These are phyloP conservation scores for Halocynthia aurantium DNA, from an alignment of 23 tunicate genomes.

Conservation along the genomic window DNA sequence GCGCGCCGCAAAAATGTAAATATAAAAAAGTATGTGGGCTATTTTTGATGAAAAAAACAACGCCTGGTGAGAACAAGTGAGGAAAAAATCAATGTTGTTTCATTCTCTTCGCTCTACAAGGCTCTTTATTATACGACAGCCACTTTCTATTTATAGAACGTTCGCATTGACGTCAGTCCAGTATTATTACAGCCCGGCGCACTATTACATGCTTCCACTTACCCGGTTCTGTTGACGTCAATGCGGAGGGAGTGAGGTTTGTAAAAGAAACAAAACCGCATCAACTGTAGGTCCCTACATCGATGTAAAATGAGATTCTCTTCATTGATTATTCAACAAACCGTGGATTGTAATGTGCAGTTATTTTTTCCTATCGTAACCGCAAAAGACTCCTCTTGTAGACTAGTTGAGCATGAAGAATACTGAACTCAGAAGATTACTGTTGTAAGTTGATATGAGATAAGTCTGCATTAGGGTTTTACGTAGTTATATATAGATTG, in stretches of 20 bases:
- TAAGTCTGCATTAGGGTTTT: not conserved
- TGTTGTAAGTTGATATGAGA: no score
- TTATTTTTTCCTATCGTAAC: not conserved
- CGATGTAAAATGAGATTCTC: constrained; percentile 9
- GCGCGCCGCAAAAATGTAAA: constrained; percentile 12
- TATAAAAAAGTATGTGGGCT: not conserved
- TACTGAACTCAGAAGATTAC: no score
- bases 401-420: no score
- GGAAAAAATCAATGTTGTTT: not conserved
- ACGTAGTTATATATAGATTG: not conserved
- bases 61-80: not conserved
- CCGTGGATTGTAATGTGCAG: constrained; percentile 2
- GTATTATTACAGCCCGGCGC: constrained; percentile 25
- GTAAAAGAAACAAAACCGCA: constrained; percentile 9
- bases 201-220: constrained; percentile 24
- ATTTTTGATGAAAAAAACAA: not conserved
- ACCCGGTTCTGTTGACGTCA: constrained; percentile 25
- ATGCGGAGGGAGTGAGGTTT: constrained; percentile 28
- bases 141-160: constrained; percentile 19
- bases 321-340: constrained; percentile 5
- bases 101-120: not conserved
- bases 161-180: constrained; percentile 26
- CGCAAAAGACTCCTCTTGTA: no score
- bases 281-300: not conserved
- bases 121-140: no score